Evolutionary conservation across 2,113 vertebrate species (phyloP).

Genomic region (Microtus oregoni): DNA sequence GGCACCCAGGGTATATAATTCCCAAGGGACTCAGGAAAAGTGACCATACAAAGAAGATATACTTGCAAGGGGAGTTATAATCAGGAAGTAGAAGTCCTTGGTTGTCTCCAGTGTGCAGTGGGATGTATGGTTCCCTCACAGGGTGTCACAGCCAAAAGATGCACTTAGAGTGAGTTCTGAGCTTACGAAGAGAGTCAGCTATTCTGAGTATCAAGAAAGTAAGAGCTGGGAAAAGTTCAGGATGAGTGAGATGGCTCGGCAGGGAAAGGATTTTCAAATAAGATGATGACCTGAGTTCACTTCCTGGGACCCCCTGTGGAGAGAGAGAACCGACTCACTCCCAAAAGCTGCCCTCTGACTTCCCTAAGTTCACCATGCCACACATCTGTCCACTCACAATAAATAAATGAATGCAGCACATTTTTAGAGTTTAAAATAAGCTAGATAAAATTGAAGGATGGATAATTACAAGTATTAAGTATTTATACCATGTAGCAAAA

Average conservation of each 20-base stretch:
- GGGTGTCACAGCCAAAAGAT: background rate
- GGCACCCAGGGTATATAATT: no score
- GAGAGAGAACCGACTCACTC: background rate
- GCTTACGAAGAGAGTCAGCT: background rate
- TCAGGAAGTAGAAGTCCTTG: background rate
- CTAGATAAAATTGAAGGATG: slow-evolving; percentile 9
- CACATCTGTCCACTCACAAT: no score
- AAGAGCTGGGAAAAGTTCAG: background rate
- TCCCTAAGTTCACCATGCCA: no score
- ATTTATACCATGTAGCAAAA: slow-evolving; percentile 37
- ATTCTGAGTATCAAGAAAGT: slow-evolving; percentile 21
- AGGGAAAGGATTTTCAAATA: background rate
- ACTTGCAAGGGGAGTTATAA: background rate
- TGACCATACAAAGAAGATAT: background rate
- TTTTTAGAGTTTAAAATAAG: background rate
- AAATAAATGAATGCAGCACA: background rate
- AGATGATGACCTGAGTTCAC: background rate
- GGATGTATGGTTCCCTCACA: background rate
- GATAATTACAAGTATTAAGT: background rate
- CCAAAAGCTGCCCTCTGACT: no score
- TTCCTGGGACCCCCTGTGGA: background rate
- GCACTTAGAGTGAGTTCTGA: background rate
- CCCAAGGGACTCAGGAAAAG: no score
- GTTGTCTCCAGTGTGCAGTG: background rate
- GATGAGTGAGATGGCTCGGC: background rate